Percentiles rank a stretch among this genome's conserved stretches.
These are phyloP conservation scores for Osedax fenrisi DNA, from an alignment of 2,888 invertebrate genomes.

Conservation along the genomic window DNA sequence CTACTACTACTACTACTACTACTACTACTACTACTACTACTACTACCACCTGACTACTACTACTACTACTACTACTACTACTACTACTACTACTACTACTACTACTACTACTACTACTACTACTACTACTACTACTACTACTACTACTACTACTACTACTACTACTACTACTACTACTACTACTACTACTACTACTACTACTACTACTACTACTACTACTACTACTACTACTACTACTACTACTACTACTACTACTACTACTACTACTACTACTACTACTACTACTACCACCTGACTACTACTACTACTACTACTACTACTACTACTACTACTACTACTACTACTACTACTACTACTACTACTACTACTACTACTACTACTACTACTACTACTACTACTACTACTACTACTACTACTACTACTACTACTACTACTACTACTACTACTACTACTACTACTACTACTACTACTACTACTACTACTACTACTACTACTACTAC, in stretches of 20 bases:
- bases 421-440: slow-evolving; percentile 32
- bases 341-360: slow-evolving; percentile 34
- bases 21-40: slow-evolving; percentile 31
- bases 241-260: slow-evolving; percentile 33
- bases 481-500: slow-evolving; percentile 35
- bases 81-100: slow-evolving; percentile 13
- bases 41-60: slow-evolving; percentile 17
- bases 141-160: slow-evolving; percentile 33
- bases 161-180: slow-evolving; percentile 33
- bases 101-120: neutral
- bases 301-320: slow-evolving; percentile 34
- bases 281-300: slow-evolving; percentile 32
- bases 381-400: slow-evolving; percentile 34
- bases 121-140: slow-evolving; percentile 4
- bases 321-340: slow-evolving; percentile 31
- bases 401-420: slow-evolving; percentile 35
- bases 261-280: slow-evolving; percentile 31
- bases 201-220: slow-evolving; percentile 34
- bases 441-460: slow-evolving; percentile 32
- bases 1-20: slow-evolving; percentile 32
- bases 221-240: slow-evolving; percentile 35
- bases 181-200: slow-evolving; percentile 33
- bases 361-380: slow-evolving; percentile 33
- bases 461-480: slow-evolving; percentile 33
- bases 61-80: slow-evolving; percentile 9